Conservation (phyloP, 2,113 vertebrate genomes). For the Elaphurus davidianus region DNA sequence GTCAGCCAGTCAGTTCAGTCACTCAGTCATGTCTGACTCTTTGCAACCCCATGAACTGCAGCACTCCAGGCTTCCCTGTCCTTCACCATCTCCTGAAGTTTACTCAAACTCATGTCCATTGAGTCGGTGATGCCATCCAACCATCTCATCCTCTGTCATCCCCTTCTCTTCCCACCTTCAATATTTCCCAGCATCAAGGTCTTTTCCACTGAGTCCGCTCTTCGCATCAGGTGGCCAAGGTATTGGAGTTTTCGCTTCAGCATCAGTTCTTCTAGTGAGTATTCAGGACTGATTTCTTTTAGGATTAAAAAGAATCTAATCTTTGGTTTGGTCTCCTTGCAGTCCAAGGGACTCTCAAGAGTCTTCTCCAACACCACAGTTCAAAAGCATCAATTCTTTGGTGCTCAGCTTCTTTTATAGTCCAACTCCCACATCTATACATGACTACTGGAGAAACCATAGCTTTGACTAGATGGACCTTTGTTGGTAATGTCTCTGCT, state of each 20-base stretch:
- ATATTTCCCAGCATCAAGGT: neutral
- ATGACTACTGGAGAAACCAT: neutral
- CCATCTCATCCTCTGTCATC: rapidly evolving
- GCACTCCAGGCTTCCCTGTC: neutral
- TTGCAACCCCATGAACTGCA: neutral
- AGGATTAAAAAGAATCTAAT: too few species aligned
- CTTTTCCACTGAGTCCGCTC: neutral
- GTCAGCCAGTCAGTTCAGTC: neutral
- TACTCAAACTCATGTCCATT: neutral
- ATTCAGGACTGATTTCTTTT: neutral
- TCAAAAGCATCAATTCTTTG: neutral
- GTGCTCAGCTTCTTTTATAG: neutral
- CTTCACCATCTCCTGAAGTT: neutral
- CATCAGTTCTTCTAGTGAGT: neutral
- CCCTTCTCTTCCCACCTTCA: neutral
- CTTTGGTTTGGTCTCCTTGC: neutral
- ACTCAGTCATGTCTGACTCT: neutral
- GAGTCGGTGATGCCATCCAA: neutral
- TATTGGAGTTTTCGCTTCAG: neutral
- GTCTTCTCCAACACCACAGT: neutral
- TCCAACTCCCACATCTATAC: neutral
- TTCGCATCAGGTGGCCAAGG: neutral
- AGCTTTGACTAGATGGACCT: neutral
- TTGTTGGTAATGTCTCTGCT: neutral
- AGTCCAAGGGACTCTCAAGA: neutral